These are phyloP conservation scores for Diplodus sargus DNA, from an alignment of 2,797 vertebrate genomes.

Conservation along the genomic window DNA sequence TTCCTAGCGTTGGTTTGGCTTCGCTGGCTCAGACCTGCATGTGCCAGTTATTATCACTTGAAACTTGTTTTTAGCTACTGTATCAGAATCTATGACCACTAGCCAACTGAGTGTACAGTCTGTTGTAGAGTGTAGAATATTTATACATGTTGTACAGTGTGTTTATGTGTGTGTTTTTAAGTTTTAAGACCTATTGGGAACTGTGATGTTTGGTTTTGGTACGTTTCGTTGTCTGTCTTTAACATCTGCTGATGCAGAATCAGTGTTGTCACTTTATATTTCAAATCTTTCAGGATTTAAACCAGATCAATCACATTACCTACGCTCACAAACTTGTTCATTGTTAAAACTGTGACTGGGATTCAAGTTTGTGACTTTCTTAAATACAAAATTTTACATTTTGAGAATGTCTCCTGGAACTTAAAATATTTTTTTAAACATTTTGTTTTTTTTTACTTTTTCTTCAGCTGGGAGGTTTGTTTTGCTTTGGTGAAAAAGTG, in stretches of 20 bases:
- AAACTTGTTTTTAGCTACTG: constrained; percentile 34
- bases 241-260: constrained; percentile 12
- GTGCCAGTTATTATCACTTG: constrained; percentile 15
- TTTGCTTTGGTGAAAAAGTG: neutral
- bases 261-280: constrained; percentile 33
- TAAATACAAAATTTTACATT: constrained; percentile 27
- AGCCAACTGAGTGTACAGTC: constrained; percentile 11
- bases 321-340: neutral
- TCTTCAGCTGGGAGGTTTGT: neutral
- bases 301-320: too few species aligned
- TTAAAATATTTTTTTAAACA: neutral
- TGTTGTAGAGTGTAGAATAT: constrained; percentile 33
- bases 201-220: constrained; percentile 21
- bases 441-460: neutral
- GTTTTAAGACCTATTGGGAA: constrained; percentile 2
- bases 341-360: neutral
- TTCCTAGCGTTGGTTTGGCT: constrained; percentile 39
- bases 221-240: neutral
- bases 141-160: constrained; percentile 52
- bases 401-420: neutral
- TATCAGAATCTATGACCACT: constrained; percentile 43
- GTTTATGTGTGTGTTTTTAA: neutral
- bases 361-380: constrained; percentile 16
- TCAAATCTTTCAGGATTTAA: neutral
- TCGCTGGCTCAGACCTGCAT: constrained; percentile 25